phyloP scores from a whole-genome alignment of 2,113 vertebrate genomes.

The Pteruthius melanotis region DNA sequence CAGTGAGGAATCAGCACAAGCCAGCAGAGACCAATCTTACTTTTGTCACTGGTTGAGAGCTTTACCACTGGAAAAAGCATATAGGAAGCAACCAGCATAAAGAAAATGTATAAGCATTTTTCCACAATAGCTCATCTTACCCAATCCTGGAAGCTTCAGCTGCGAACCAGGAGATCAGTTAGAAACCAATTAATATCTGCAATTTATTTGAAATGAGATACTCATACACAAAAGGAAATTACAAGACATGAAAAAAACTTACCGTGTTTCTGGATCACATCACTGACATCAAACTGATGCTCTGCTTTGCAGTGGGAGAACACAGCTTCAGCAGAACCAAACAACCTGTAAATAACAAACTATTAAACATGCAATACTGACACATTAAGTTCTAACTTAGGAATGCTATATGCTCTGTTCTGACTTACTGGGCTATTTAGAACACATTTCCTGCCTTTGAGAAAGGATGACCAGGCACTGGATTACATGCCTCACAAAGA shows the following conservation, averaged over 20 bases:
- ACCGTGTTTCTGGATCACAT: conserved; percentile 80
- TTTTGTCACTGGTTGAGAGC: neutral
- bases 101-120: neutral
- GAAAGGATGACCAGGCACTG: neutral
- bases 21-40: neutral
- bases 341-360: conserved; percentile 65
- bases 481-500: accelerated
- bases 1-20: neutral
- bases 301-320: conserved; percentile 84
- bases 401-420: neutral
- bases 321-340: conserved; percentile 76
- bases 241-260: neutral
- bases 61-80: neutral
- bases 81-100: neutral
- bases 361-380: neutral
- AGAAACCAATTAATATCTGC: neutral
- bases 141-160: neutral
- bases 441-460: neutral
- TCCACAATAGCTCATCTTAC: neutral
- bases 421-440: neutral
- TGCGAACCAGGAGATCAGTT: neutral
- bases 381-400: accelerated
- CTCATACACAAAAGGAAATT: accelerated
- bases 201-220: neutral
- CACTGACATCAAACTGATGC: conserved; percentile 78